These are phyloP conservation scores for Cataglyphis albicans DNA, from an alignment of 2,888 invertebrate genomes.

Conservation along the genomic window DNA sequence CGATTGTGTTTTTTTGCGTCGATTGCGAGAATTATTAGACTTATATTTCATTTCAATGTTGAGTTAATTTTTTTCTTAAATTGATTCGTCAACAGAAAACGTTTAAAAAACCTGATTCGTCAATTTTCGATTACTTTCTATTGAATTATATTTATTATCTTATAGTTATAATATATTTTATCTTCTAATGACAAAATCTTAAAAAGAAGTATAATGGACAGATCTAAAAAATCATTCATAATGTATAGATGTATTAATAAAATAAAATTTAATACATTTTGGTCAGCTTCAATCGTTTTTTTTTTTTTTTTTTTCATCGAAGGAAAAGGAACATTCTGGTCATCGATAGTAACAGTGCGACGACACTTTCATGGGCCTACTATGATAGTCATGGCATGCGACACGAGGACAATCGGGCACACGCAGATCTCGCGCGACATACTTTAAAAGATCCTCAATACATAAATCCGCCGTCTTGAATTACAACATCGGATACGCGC, in stretches of 20 bases:
- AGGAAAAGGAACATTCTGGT: slow-evolving; percentile 18
- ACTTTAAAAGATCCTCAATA: slow-evolving; percentile 52
- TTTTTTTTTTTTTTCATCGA: background rate
- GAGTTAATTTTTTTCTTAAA: background rate
- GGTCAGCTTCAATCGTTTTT: background rate
- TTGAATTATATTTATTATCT: background rate
- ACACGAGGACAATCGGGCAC: background rate
- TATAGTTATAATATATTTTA: background rate
- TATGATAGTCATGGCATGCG: background rate
- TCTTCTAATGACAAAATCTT: background rate
- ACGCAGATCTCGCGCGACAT: slow-evolving; percentile 39
- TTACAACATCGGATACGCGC: slow-evolving; percentile 4
- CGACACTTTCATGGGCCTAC: slow-evolving; percentile 14
- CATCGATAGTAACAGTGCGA: background rate
- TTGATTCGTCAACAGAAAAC: background rate
- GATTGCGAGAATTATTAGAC: background rate
- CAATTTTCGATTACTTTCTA: background rate
- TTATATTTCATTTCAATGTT: background rate
- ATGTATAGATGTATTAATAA: background rate
- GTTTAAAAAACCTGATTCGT: background rate
- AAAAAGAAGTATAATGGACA: background rate
- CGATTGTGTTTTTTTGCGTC: background rate
- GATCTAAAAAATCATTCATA: background rate
- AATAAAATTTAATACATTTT: background rate
- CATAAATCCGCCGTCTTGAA: slow-evolving; percentile 19